Base-by-base conservation (phyloP, 2,113 vertebrate genomes). In the Sardina pilchardus region DNA sequence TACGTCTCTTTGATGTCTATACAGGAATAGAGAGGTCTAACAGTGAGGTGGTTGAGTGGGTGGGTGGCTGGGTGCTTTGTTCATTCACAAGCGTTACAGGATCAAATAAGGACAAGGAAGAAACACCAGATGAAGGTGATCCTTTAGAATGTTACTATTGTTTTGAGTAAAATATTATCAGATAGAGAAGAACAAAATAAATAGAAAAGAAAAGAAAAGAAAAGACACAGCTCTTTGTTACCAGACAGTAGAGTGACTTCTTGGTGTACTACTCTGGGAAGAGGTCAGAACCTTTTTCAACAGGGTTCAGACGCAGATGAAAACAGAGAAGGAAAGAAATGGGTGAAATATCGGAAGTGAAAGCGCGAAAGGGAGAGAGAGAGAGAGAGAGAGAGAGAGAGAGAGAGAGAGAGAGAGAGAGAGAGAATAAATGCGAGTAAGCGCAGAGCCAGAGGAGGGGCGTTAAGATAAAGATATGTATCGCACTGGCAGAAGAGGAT, bases 391-490 rank as follows among this genome's bases (percentile, higher is more conserved):
- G 2, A 71, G 80, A 83, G 83, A 39, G 75, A 87, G 43, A 81
- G 39, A 89, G 85, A 82, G 82, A 53, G 30, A 50, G 56, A 45
- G 53, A 39, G 34, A 45, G 8, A 39, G 1, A 39, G 5, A 17
- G 9, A 19, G n/a, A 26, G 63, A 26, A 59, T 21, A 59, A 56
- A 56, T 48, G 44, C 8, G 44, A 45, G 7, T 12, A 71, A 34
- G 7, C 6, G n/a, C 12, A 83, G 24, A 86, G 63, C 81, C 47
- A 81, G 42, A 56, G 82, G 42, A 81, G 45, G 71, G 39, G 81
- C 44, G 87, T 85, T 81, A 84, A 43, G 42, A 4, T 21, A 44
- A 59, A 87, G 85, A 88, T 89, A 85, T 87, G 86, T 81, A 88
- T 88, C 87, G 16, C 9, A 1, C 86, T 50, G 44, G 86, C 81